Evolutionary conservation across 2,888 invertebrate species (phyloP).

Genomic region (Caenorhabditis afra): DNA sequence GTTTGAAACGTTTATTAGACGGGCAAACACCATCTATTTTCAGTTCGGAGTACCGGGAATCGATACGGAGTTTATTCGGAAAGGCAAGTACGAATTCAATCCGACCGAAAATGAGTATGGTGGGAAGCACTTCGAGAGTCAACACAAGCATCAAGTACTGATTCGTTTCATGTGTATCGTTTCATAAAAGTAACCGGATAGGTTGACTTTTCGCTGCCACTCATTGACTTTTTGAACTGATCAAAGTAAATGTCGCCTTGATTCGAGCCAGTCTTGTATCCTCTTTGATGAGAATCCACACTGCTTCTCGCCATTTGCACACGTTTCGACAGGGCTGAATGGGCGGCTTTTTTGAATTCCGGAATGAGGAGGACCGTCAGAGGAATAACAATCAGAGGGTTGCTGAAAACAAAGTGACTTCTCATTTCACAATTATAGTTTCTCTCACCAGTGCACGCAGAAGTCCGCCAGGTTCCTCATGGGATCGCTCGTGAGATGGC

Average conservation of each 20-base stretch:
- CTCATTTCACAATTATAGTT: no score
- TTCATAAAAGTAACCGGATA: not conserved
- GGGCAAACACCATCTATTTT: not conserved
- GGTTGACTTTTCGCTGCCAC: not conserved
- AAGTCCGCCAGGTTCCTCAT: slow-evolving; percentile 26
- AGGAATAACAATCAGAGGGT: slow-evolving; percentile 30
- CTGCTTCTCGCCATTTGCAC: slow-evolving; percentile 16
- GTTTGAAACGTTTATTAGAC: not conserved
- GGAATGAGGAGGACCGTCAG: slow-evolving; percentile 39
- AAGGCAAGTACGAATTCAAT: not conserved
- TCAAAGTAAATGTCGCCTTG: slow-evolving; percentile 49
- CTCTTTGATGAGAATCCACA: slow-evolving; percentile 15
- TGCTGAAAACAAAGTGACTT: slow-evolving; percentile 12
- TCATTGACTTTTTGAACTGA: slow-evolving; percentile 41
- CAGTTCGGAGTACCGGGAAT: slow-evolving; percentile 33
- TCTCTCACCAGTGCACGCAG: not conserved
- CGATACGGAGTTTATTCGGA: slow-evolving; percentile 23
- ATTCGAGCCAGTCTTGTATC: slow-evolving; percentile 14
- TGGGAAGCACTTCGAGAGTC: not conserved
- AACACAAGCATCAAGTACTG: not conserved
- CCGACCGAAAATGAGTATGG: not conserved
- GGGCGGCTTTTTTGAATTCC: slow-evolving; percentile 14
- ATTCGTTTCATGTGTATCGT: not conserved
- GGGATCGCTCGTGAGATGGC: not conserved
- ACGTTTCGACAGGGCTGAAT: not conserved